Conservation (phyloP, 2,113 vertebrate species). For the Melanocharis versteri region DNA sequence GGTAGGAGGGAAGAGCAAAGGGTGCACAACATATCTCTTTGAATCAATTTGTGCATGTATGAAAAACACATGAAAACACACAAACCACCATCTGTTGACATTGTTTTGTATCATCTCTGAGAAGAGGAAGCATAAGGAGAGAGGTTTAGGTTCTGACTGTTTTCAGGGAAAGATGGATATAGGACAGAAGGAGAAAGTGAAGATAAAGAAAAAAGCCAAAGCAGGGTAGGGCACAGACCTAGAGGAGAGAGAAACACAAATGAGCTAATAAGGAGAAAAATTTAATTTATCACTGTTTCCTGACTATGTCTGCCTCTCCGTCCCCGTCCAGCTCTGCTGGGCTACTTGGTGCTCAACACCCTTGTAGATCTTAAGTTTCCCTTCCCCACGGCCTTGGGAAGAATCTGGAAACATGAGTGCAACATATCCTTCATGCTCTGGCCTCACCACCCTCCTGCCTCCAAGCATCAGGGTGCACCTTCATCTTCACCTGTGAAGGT, state of each 20-base stretch:
- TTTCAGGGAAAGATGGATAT: not conserved
- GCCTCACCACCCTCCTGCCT: not conserved
- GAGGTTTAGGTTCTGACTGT: not conserved
- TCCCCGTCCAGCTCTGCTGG: not conserved
- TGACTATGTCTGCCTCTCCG: not conserved
- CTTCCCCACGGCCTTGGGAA: rapidly evolving
- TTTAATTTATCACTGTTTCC: rapidly evolving
- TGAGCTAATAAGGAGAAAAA: not conserved
- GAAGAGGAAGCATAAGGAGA: not conserved
- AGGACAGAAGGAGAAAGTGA: not conserved
- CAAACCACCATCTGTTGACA: not conserved
- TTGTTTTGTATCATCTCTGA: not conserved
- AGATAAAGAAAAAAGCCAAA: not conserved
- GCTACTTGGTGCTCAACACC: not conserved
- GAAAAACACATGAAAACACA: not conserved
- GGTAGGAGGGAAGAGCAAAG: not conserved
- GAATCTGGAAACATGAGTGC: not conserved
- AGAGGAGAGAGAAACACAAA: not conserved
- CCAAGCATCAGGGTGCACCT: rapidly evolving
- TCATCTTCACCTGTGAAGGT: not conserved
- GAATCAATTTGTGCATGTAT: not conserved
- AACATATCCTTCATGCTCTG: rapidly evolving
- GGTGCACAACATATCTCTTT: not conserved
- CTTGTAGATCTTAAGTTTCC: not conserved
- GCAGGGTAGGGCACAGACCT: not conserved